Percentiles rank a stretch among this genome's conserved stretches.
phyloP scores from a whole-genome alignment of 2,797 vertebrate species.

The Urosaurus nigricauda region DNA sequence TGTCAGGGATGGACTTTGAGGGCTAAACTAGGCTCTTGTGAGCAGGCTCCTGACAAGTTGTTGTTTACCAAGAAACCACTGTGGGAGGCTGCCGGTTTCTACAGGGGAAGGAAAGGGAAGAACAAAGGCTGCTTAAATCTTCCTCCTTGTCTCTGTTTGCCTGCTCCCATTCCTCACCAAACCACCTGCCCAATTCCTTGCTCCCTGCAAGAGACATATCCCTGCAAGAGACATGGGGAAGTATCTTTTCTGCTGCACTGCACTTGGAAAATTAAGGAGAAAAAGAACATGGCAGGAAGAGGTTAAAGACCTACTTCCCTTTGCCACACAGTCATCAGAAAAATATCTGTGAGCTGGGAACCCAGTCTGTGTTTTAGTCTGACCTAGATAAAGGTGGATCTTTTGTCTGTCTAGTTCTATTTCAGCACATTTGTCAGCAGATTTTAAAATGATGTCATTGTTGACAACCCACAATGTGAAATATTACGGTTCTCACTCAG shows the following conservation, averaged over 20 bases:
- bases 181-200: neutral
- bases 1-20: neutral
- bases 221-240: neutral
- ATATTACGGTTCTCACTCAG: neutral
- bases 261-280: neutral
- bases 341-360: too few relatives aligned
- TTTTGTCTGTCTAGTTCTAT: neutral
- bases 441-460: neutral
- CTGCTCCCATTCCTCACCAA: neutral
- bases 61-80: neutral
- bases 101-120: too few relatives aligned
- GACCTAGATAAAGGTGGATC: neutral
- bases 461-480: neutral
- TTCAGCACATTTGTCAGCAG: neutral
- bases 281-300: neutral
- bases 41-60: neutral
- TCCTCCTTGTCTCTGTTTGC: neutral
- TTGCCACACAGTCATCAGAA: neutral
- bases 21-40: neutral
- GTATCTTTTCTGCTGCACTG: neutral
- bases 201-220: neutral
- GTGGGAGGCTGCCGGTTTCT: neutral
- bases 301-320: neutral
- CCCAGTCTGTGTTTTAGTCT: too few relatives aligned
- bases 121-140: neutral